Evolutionary conservation across 92 coral and sea anemone genomes (phyloP).

Genomic region (Palythoa grandis): DNA sequence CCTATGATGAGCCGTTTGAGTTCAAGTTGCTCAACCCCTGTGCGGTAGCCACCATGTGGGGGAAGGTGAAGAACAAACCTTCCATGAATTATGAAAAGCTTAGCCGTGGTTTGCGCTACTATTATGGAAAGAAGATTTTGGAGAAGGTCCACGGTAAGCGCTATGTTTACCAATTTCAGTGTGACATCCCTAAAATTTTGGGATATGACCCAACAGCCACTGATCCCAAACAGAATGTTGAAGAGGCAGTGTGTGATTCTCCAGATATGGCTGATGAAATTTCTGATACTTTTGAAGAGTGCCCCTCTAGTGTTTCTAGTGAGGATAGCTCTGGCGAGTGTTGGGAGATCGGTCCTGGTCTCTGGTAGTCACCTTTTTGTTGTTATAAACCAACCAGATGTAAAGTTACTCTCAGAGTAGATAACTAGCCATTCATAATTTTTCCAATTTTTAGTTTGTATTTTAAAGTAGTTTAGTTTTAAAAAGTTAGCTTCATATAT

Average conservation of each 20-base stretch:
- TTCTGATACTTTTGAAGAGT: conserved; percentile 58
- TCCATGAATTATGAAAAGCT: conserved; percentile 96
- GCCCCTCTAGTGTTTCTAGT: conserved; percentile 51
- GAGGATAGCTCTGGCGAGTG: conserved; percentile 38
- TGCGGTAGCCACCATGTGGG: conserved; percentile 89
- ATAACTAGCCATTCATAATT: conserved; percentile 23
- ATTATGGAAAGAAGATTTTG: conserved; percentile 89
- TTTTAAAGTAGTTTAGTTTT: background rate
- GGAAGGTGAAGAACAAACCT: conserved; percentile 90
- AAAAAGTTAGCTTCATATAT: background rate
- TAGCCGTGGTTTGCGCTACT: conserved; percentile 96
- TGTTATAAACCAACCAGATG: conserved; percentile 20
- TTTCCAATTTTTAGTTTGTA: background rate
- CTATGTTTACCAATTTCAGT: conserved; percentile 92
- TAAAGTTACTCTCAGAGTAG: conserved; percentile 41
- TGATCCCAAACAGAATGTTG: conserved; percentile 67
- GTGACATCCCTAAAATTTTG: conserved; percentile 86
- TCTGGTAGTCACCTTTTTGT: conserved; percentile 38
- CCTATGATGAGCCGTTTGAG: conserved; percentile 85
- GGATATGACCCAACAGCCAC: conserved; percentile 91
- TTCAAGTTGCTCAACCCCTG: conserved; percentile 86
- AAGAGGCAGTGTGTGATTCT: conserved; percentile 85
- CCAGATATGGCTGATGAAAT: conserved; percentile 70
- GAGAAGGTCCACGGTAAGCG: conserved; percentile 97
- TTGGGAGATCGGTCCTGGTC: conserved; percentile 52